Percentiles rank a stretch among this genome's conserved stretches.
These are phyloP conservation scores for Elephantulus edwardii DNA, from an alignment of 2,113 vertebrate species.

Conservation along the genomic window DNA sequence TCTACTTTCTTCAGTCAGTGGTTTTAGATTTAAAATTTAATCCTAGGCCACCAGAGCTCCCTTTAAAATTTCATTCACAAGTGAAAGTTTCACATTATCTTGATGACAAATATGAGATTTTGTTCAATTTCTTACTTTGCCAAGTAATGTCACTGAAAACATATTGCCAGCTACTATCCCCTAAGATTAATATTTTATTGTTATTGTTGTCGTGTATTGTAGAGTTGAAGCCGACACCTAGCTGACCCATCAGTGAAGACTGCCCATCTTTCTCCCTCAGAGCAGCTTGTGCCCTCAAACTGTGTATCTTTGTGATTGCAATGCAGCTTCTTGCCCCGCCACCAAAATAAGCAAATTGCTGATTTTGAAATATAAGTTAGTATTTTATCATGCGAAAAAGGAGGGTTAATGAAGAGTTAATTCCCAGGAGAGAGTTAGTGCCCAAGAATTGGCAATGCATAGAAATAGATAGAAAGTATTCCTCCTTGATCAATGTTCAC, in stretches of 20 bases:
- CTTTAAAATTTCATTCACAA: not conserved
- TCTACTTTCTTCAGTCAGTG: not conserved
- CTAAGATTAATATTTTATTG: not conserved
- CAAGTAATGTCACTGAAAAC: not conserved
- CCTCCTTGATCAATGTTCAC: not conserved
- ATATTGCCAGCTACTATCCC: not conserved
- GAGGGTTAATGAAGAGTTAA: not conserved
- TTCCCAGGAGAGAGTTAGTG: not conserved
- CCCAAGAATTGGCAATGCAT: not conserved
- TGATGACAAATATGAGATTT: not conserved
- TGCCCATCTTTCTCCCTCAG: no score
- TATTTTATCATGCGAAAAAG: constrained; percentile 26
- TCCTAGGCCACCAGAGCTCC: no score
- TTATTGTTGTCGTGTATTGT: no score
- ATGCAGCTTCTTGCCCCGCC: no score
- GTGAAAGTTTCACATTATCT: constrained; percentile 7
- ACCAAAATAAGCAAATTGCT: no score
- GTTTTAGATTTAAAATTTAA: no score
- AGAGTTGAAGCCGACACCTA: no score
- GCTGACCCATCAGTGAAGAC: no score
- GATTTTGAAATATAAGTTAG: constrained; percentile 32
- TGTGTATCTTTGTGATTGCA: no score
- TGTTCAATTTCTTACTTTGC: not conserved
- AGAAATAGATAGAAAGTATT: not conserved
- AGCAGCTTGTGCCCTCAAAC: no score